Evolutionary conservation across 2,113 vertebrate genomes (phyloP), one percentile per base, ranked within the genome.

Genomic region (Acinonyx jubatus): DNA sequence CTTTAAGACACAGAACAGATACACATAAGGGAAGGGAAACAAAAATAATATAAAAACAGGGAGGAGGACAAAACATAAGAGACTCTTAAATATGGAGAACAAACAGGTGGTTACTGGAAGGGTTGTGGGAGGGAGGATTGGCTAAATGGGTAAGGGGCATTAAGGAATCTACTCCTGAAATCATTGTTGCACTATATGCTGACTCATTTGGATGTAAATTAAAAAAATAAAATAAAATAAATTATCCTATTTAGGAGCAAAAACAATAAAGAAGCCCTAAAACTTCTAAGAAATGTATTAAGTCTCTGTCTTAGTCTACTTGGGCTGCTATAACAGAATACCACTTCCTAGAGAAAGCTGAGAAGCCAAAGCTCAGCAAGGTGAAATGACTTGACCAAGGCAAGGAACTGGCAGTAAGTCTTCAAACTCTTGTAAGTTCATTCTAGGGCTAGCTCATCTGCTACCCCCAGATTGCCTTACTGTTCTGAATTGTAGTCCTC

Each of bases 231-330:
- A 45, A 45, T 45, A 45, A 45, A 45, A 61, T 89, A 95, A 89
- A 86, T 91, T 71, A 83, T 90, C 25, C 38, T 48, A 7, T 83
- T 96, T 83, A 89, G 52, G 68, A 80, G 38, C 5, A 96, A 88
- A 66, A 93, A 66, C 68, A 69, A 63, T 74, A 57, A 74, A 97
- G 52, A 96, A 71, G 8, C 8, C 25, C 63, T 83, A 94, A 94
- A 89, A 63, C 19, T 63, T 83, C 31, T 10, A 68, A 78, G 57
- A 92, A 83, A 82, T 69, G 14, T 38, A 3, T 38, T 83, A 52
- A 4, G 0, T 65, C n/a, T 87, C 31, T 48, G 25, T 90, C 29
- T 91, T 71, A 79, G 36, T 50, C 25, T 21, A 69, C 81, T 61
- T 63, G 81, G 21, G 50, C 33, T 71, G 38, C 65, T 86, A 86